A percentile compares a stretch with the other conserved stretches of the same genome.
Conservation (phyloP, 2,888 invertebrate species). For the Cylindroiulus punctatus region DNA sequence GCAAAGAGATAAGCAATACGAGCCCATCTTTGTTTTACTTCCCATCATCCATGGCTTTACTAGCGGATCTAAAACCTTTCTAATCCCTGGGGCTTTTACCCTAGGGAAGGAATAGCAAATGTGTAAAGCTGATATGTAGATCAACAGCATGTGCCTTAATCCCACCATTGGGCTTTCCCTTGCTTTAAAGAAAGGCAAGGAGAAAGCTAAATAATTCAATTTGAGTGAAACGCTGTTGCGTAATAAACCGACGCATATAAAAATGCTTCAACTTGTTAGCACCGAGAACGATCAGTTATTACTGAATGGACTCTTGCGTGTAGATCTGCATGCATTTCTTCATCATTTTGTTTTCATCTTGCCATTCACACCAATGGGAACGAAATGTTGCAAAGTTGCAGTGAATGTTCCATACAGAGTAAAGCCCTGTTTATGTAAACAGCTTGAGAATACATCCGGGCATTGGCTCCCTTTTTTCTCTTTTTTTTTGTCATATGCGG, state of each 20-base stretch:
- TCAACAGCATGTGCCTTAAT: background rate
- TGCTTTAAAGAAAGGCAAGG: background rate
- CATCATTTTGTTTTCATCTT: no score
- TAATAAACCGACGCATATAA: background rate
- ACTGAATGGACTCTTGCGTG: no score
- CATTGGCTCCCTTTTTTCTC: background rate
- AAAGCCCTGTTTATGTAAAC: background rate
- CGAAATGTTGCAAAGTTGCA: no score
- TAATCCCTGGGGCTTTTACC: background rate
- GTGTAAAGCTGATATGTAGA: constrained; percentile 1
- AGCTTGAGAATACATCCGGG: background rate
- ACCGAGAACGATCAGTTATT: background rate
- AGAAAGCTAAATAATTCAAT: background rate
- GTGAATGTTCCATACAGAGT: no score
- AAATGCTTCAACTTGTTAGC: background rate
- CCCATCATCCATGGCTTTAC: constrained; percentile 1
- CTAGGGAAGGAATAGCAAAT: background rate
- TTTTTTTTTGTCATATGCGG: background rate
- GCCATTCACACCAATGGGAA: no score
- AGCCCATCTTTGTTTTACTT: constrained; percentile 1
- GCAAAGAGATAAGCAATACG: background rate
- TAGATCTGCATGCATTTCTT: no score
- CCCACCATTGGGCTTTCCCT: background rate
- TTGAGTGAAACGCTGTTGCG: background rate
- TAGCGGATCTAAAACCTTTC: constrained; percentile 1